Evolutionary conservation across 1,140 invertebrate genomes (phyloP), one percentile per base, ranked within the genome.

Genomic region (Brachionus plicatilis): DNA sequence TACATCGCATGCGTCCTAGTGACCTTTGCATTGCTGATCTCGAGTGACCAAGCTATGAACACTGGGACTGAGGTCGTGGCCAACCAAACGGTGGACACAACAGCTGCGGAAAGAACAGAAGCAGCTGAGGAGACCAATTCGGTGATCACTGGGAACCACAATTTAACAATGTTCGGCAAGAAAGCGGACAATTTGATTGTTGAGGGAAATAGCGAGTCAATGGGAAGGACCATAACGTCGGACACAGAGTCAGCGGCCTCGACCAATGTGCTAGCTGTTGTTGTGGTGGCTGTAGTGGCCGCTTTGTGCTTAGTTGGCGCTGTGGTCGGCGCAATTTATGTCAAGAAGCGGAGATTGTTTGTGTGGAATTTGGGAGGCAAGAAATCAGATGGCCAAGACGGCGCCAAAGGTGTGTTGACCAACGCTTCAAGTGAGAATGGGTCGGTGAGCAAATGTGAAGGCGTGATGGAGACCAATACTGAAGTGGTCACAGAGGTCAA

Each of bases 381-480:
- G 20, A 50, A 76, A 47, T 50, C 43, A 76, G 45, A 47, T 53
- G 53, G 20, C 7, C 4, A 43, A 3, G 79, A 82, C 56, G 79
- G 79, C 12, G 79, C 53, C 24, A 60, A 82, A n/a, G 79, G 53
- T 20, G 79, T 82, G 9, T 68, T 82, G 33, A 82, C 53, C 37
- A 82, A 82, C 53, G 78, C 78, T 29, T 65, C 53, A 11, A 82
- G 33, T 41, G 79, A 82, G 27, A 82, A 37, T 29, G 65, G 33
- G 1, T 82, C 79, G 14, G 41, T 76, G 14, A 76, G 27, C 47
- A 76, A 76, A 76, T 50, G 8, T 14, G 72, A 76, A n/a, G 72
- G 24, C 12, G 45, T 50, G 20, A 20, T 76, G 2, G 76, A 80
- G 47, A 60, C 11, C 20, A 80, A 60, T 14, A 56, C 27, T 9